These are phyloP conservation scores for Uromys caudimaculatus DNA, from an alignment of 2,797 vertebrate genomes.

Conservation along the genomic window DNA sequence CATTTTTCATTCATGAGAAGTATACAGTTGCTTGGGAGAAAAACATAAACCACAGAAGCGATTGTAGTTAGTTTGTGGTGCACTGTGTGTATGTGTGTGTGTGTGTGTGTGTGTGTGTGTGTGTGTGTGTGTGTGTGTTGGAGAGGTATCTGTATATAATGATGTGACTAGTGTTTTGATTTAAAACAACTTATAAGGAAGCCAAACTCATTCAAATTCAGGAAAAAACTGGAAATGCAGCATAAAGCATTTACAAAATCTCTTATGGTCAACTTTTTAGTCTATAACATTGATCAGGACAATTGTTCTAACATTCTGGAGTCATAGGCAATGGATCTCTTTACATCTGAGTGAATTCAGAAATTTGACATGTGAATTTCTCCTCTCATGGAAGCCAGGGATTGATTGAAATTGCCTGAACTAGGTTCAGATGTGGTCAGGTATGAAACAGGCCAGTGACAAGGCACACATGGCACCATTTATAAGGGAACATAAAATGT, in stretches of 20 bases:
- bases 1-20: not conserved
- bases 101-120: not conserved
- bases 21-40: not conserved
- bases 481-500: slow-evolving; percentile 30
- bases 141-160: not conserved
- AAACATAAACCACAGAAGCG: not conserved
- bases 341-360: slow-evolving; percentile 11
- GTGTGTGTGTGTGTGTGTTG: not conserved
- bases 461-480: not conserved
- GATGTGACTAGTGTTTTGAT: slow-evolving; percentile 4
- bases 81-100: not conserved
- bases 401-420: slow-evolving; percentile 35
- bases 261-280: slow-evolving; percentile 46
- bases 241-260: slow-evolving; percentile 39
- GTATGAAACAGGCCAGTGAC: not conserved
- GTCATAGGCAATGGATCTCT: not conserved
- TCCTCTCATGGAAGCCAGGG: slow-evolving; percentile 33
- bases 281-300: slow-evolving; percentile 18
- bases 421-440: not conserved
- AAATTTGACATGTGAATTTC: not conserved
- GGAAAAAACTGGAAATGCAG: not conserved
- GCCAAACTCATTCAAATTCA: not conserved
- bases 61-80: not conserved
- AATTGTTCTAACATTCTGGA: slow-evolving; percentile 28
- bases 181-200: not conserved